phyloP scores from a whole-genome alignment of 2,888 invertebrate species.

The Bombylius discolor region DNA sequence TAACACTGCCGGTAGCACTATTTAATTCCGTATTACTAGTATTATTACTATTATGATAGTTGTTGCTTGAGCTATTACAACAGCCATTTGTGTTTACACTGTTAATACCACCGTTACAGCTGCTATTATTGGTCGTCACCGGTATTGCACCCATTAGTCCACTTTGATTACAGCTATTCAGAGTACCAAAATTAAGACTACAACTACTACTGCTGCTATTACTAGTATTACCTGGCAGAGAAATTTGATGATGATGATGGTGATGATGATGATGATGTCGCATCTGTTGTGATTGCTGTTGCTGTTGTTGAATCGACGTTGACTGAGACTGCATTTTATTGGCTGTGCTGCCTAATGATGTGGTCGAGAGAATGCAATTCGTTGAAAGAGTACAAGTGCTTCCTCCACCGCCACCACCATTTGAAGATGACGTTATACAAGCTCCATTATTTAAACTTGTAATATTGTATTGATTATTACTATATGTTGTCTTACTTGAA shows the following conservation, averaged over 20 bases:
- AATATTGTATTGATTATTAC: constrained; percentile 6
- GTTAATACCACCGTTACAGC: not conserved
- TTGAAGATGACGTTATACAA: not conserved
- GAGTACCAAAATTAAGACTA: constrained; percentile 4
- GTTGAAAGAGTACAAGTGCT: not conserved
- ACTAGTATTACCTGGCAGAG: constrained; percentile 5
- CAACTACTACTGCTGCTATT: constrained; percentile 5
- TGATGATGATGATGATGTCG: constrained; percentile 13
- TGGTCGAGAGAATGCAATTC: not conserved
- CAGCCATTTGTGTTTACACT: constrained; percentile 4
- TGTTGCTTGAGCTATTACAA: constrained; percentile 1
- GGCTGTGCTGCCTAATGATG: not conserved
- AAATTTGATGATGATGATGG: constrained; percentile 12
- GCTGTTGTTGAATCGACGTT: constrained; percentile 10
- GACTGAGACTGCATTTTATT: constrained; percentile 9
- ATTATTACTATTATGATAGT: not conserved
- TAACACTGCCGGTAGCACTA: not conserved
- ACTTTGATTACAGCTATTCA: constrained; percentile 7
- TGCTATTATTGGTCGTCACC: not conserved
- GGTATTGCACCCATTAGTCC: constrained; percentile 2
- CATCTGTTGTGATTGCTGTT: constrained; percentile 9
- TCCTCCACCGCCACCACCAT: not conserved
- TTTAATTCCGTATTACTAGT: not conserved
- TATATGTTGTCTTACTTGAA: constrained; percentile 13
- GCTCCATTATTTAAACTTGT: constrained; percentile 11